Percentiles rank a stretch among this genome's conserved stretches.
These are phyloP conservation scores for Bembecia ichneumoniformis DNA, from an alignment of 2,888 invertebrate genomes.

Conservation along the genomic window DNA sequence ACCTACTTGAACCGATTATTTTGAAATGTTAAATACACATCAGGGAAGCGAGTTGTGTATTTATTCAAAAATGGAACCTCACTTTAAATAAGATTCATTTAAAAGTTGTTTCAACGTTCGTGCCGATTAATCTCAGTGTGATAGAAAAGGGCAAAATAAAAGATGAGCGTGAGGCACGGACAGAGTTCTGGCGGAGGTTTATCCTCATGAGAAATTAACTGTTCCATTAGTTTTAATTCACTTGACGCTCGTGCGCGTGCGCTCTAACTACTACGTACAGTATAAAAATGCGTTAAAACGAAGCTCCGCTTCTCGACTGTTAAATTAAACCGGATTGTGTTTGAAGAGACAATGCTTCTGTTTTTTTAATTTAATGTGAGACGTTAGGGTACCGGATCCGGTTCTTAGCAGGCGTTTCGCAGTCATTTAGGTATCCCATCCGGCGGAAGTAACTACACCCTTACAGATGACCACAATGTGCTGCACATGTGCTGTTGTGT, in stretches of 20 bases:
- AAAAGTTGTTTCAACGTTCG: too few relatives aligned
- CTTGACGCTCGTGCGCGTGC: constrained; percentile 43
- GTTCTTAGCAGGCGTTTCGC: too few relatives aligned
- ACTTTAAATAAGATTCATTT: too few relatives aligned
- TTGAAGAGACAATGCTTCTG: constrained; percentile 7
- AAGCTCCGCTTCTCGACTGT: constrained; percentile 31
- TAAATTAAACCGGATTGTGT: constrained; percentile 37
- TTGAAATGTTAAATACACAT: too few relatives aligned
- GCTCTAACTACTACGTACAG: constrained; percentile 33
- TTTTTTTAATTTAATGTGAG: neutral
- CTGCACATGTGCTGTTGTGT: too few relatives aligned
- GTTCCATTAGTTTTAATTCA: constrained; percentile 72
- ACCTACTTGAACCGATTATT: too few relatives aligned
- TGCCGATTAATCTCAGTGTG: neutral
- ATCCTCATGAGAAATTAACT: constrained; percentile 70
- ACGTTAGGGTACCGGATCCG: too few relatives aligned
- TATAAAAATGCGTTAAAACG: constrained; percentile 56
- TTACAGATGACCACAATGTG: too few relatives aligned
- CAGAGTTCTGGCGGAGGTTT: constrained; percentile 41
- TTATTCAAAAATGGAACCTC: too few relatives aligned
- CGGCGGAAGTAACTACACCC: too few relatives aligned
- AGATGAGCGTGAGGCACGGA: constrained; percentile 13
- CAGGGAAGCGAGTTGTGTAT: too few relatives aligned
- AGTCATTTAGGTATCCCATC: too few relatives aligned
- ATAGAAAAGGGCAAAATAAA: constrained; percentile 7